A percentile compares a stretch with the other conserved stretches of the same genome.
phyloP scores from a whole-genome alignment of 64 coral and sea anemone genomes.

The Trachythela sp. region DNA sequence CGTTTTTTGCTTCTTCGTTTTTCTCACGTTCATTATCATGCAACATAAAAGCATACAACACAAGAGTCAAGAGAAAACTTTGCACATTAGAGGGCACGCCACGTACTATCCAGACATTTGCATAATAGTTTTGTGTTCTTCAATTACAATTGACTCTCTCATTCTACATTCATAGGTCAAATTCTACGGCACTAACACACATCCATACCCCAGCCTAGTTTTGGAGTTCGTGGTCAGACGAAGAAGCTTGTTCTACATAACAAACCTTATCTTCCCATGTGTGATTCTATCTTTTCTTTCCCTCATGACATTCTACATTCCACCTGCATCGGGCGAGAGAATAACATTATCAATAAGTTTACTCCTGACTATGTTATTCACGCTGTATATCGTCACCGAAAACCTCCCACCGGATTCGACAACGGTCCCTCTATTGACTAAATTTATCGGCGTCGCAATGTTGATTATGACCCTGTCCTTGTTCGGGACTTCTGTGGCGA shows the following conservation, averaged over 20 bases:
- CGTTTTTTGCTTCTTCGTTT: no score
- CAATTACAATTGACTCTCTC: no score
- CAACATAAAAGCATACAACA: no score
- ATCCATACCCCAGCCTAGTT: neutral
- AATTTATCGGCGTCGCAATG: neutral
- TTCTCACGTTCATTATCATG: no score
- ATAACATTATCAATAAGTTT: neutral
- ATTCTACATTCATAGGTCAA: neutral
- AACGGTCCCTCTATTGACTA: neutral
- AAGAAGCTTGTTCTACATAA: neutral
- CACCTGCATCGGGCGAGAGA: neutral
- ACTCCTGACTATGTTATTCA: neutral
- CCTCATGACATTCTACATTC: slow-evolving; percentile 11
- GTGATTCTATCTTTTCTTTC: slow-evolving; percentile 1
- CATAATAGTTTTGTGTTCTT: no score
- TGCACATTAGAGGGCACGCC: no score
- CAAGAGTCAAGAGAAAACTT: no score
- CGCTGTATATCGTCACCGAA: neutral
- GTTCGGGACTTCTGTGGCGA: neutral
- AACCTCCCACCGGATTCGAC: neutral
- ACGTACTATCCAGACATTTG: no score
- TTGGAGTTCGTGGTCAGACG: neutral
- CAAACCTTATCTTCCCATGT: neutral
- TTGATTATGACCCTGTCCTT: neutral
- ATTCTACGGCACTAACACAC: neutral